Conservation (phyloP, 2,888 invertebrate species). For the Syritta pipiens region DNA sequence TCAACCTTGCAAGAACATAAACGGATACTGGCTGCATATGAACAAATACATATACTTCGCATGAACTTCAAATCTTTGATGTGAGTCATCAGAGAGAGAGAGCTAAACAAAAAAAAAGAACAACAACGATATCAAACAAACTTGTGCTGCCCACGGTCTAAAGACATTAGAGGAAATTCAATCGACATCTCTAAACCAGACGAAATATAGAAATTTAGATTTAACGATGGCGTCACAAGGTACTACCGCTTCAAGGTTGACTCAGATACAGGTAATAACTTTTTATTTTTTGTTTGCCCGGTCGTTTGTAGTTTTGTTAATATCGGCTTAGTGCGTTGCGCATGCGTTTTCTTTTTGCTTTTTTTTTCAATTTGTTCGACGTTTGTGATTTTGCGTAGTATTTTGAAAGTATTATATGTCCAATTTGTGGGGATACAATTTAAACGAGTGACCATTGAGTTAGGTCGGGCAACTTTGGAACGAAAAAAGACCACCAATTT, state of each 20-base stretch:
- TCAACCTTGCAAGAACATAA: constrained; percentile 27
- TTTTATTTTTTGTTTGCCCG: constrained; percentile 29
- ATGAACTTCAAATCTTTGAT: constrained; percentile 30
- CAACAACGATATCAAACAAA: constrained; percentile 11
- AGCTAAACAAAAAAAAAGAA: constrained; percentile 10
- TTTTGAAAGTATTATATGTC: neutral
- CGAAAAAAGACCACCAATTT: no score
- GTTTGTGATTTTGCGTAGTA: neutral
- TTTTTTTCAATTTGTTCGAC: neutral
- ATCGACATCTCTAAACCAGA: constrained; percentile 35
- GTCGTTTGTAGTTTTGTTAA: constrained; percentile 7
- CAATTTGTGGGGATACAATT: no score
- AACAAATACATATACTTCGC: constrained; percentile 16
- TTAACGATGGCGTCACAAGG: constrained; percentile 78
- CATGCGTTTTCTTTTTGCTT: neutral
- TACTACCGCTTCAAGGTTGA: constrained; percentile 77
- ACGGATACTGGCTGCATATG: constrained; percentile 9
- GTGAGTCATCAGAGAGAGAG: constrained; percentile 54
- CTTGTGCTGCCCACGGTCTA: constrained; percentile 46
- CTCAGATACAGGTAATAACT: constrained; percentile 79
- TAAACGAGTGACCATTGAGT: no score
- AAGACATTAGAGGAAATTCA: constrained; percentile 35
- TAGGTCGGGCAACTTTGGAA: no score
- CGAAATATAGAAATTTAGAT: constrained; percentile 63
- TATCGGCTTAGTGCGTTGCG: constrained; percentile 8